Percentiles rank a stretch among this genome's conserved stretches.
These are phyloP conservation scores for Meliscaeva auricollis DNA, from an alignment of 2,888 invertebrate species.

Conservation along the genomic window DNA sequence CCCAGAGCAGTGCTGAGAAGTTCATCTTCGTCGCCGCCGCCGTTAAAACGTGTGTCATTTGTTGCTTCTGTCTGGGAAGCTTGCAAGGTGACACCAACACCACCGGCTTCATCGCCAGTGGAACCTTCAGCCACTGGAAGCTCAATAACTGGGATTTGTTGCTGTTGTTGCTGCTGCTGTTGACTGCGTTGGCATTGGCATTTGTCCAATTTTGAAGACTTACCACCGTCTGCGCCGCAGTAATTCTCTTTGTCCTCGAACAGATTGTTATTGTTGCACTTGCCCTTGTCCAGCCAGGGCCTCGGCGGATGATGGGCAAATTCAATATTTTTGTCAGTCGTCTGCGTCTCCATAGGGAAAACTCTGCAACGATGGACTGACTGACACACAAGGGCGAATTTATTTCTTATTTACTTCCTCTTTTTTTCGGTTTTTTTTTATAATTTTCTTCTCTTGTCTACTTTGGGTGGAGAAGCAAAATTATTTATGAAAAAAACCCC, in stretches of 20 bases:
- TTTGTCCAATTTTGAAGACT: conserved; percentile 36
- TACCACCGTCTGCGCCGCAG: conserved; percentile 27
- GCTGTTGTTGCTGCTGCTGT: conserved; percentile 55
- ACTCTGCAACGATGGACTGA: conserved; percentile 10
- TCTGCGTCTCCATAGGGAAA: conserved; percentile 60
- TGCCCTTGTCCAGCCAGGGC: conserved; percentile 64
- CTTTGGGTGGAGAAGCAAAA: conserved; percentile 10
- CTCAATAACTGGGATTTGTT: conserved; percentile 67
- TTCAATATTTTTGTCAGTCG: conserved; percentile 61
- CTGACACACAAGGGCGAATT: conserved; percentile 39
- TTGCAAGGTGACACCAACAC: conserved; percentile 9
- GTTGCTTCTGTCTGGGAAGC: conserved; percentile 49
- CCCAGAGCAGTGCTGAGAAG: conserved; percentile 58
- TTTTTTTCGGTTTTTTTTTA: conserved; percentile 36
- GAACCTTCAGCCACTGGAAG: conserved; percentile 68
- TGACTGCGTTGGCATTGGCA: conserved; percentile 59
- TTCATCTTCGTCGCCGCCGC: conserved; percentile 63
- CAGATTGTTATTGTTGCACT: conserved; percentile 69
- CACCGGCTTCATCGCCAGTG: conserved; percentile 49
- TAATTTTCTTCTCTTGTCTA: conserved; percentile 38
- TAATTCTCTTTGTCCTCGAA: conserved; percentile 64
- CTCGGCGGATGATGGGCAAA: conserved; percentile 56
- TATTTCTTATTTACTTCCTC: conserved; percentile 36
- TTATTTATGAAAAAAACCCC: conserved; percentile 36
- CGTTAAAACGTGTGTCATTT: conserved; percentile 55